Base-by-base conservation (phyloP, 2,113 vertebrate species). In the Toxostoma redivivum region DNA sequence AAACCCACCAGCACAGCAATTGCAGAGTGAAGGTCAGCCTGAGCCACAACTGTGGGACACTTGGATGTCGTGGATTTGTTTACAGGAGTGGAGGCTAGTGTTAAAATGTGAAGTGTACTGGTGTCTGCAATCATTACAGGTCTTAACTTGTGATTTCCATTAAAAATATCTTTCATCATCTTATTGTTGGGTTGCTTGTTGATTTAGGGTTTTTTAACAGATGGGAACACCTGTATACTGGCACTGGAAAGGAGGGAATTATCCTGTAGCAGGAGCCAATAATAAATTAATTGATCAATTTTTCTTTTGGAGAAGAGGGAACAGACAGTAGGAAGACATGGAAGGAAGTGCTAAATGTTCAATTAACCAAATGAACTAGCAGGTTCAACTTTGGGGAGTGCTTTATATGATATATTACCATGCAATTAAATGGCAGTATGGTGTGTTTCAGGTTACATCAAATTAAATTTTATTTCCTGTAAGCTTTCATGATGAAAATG, bases 341-440 rank as follows among this genome's bases (percentile, higher is more conserved):
- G 33, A 16, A 87, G 27, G 47, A 94, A 92, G 44, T 40, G 15
- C 48, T 74, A 88, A 70, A 77, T 77, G n/a, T 92, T 95, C 54
- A 74, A 35, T 90, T 85, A 88, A 73, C 74, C 76, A 85, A 92
- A 77, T 38, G 23, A 96, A 56, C 56, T 70, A 80, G 56, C 28
- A 70, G 31, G 44, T 38, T 87, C 35, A 94, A 2, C 71, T 80
- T 88, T 71, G 22, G 72, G 71, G 65, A 80, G 31, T 56, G 25
- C 50, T 91, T 91, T 88, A 61, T 42, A 15, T 60, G 56, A 71
- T 35, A 15, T 44, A 93, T 74, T 65, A 45, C 38, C 12, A 15
- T 67, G n/a, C 50, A 79, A 78, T 82, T 90, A 83, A 90, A 89
- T 20, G 47, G 57, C 53, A 79, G n/a, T 45, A 51, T 24, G 14